Evolutionary conservation across 2,113 vertebrate genomes (phyloP), one percentile per base, ranked within the genome.

Genomic region (Sisor rabdophorus): DNA sequence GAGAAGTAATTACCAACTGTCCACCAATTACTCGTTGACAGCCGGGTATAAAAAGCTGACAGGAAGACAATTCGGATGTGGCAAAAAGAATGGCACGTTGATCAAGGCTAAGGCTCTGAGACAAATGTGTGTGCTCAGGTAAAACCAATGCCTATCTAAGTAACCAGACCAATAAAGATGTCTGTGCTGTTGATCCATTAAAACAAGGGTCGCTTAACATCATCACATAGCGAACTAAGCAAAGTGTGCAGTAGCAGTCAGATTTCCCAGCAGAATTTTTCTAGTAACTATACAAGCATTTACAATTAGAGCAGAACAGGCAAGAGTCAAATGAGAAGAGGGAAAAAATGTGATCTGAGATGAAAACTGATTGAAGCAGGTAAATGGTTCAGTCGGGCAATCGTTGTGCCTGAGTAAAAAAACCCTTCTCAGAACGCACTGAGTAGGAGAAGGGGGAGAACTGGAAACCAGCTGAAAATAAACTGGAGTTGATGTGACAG

Each of bases 381-480:
- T 77, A 81, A 79, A 26, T 80, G 78, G 80, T 78, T 84, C 82
- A 81, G 80, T 71, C 75, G 71, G 77, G 65, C 77, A 58, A 79
- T 63, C 71, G 63, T 79, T 44, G 30, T 76, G 73, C 79, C 70
- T 40, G 67, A 81, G 64, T 72, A 48, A 76, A 58, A 77, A n/a
- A 71, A 77, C 75, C 60, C 73, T 67, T 72, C 60, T 71, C 72
- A 58, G 30, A 83, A 56, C 61, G 68, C 48, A 13, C 36, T 24
- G 44, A 48, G 22, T 65, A 53, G n/a, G 50, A 73, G 69, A 76
- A 80, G 67, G 70, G 69, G 68, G 69, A 75, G 48, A 71, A 61
- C 63, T 76, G 67, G 68, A 72, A 71, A 76, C 74, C 73, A 76
- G 56, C 59, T 79, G 56, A 70, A 56, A 65, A 77, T 75, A 64